Conservation (phyloP, 1,140 invertebrate genomes). For the Glossosoma conforme region DNA sequence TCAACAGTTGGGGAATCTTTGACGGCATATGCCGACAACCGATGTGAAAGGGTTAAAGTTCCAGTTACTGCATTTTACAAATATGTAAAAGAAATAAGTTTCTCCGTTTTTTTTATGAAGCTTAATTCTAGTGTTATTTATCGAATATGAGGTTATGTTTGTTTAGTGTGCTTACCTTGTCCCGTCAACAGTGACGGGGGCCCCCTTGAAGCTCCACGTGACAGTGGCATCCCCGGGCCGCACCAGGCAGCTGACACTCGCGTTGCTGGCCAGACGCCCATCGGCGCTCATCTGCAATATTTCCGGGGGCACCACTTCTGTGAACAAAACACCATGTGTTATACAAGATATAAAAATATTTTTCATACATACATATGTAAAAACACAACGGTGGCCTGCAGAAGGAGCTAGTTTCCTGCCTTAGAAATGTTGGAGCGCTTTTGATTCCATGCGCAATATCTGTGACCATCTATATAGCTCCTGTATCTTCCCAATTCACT, state of each 20-base stretch:
- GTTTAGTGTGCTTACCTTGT: conserved; percentile 13
- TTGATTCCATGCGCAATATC: background rate
- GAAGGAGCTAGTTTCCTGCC: background rate
- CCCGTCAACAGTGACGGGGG: conserved; percentile 9
- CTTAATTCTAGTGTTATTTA: too few species aligned
- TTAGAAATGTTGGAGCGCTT: background rate
- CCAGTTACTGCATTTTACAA: too few species aligned
- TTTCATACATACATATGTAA: background rate
- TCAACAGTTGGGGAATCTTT: too few species aligned
- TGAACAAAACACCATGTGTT: background rate
- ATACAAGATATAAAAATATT: background rate
- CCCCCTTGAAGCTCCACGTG: conserved; percentile 21
- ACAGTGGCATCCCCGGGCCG: conserved; percentile 11
- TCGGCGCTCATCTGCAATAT: conserved; percentile 10
- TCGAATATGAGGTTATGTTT: background rate
- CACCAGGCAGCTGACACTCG: conserved; percentile 19
- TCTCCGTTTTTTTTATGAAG: too few species aligned
- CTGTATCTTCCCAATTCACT: too few species aligned
- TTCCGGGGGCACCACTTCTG: background rate
- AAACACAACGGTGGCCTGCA: background rate
- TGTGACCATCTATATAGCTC: background rate
- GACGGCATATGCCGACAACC: too few species aligned
- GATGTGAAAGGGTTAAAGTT: too few species aligned
- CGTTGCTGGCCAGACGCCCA: conserved; percentile 17
- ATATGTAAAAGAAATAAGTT: too few species aligned